Evolutionary conservation across 2,113 vertebrate species (phyloP).

Genomic region (Oreochromis niloticus): DNA sequence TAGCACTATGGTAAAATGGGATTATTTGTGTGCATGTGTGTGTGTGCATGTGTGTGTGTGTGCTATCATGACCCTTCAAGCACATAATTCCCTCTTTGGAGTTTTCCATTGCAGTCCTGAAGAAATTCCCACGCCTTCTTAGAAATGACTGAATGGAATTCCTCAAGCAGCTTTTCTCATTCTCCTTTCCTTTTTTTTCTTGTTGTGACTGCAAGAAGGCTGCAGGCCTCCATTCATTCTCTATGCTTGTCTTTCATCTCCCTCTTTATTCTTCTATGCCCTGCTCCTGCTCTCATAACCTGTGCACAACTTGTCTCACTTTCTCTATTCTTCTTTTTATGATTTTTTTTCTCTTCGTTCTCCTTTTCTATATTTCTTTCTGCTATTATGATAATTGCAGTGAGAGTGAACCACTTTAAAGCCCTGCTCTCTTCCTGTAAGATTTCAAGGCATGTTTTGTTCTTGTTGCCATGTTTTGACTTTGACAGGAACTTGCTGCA

Average conservation of each 20-base stretch:
- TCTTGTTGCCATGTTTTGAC: not conserved
- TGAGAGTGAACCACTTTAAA: not conserved
- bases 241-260: slow-evolving; percentile 22
- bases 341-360: not conserved
- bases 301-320: not conserved
- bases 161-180: slow-evolving; percentile 16
- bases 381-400: not conserved
- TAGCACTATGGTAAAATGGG: not conserved
- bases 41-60: not conserved
- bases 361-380: not conserved
- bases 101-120: not conserved
- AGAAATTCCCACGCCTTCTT: slow-evolving; percentile 34
- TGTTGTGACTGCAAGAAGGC: not conserved
- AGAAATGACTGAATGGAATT: slow-evolving; percentile 48
- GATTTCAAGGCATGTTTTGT: not conserved
- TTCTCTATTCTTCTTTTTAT: not conserved
- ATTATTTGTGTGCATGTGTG: not conserved
- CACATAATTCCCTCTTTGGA: not conserved
- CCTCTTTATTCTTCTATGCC: not conserved
- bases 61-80: not conserved
- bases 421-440: not conserved
- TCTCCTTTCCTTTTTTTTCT: not conserved
- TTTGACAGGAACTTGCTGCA: slow-evolving; percentile 26
- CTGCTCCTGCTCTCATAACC: not conserved
- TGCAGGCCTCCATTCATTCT: slow-evolving; percentile 2